These are phyloP conservation scores for Xerus inauris DNA, from an alignment of 2,113 vertebrate genomes.

Conservation along the genomic window DNA sequence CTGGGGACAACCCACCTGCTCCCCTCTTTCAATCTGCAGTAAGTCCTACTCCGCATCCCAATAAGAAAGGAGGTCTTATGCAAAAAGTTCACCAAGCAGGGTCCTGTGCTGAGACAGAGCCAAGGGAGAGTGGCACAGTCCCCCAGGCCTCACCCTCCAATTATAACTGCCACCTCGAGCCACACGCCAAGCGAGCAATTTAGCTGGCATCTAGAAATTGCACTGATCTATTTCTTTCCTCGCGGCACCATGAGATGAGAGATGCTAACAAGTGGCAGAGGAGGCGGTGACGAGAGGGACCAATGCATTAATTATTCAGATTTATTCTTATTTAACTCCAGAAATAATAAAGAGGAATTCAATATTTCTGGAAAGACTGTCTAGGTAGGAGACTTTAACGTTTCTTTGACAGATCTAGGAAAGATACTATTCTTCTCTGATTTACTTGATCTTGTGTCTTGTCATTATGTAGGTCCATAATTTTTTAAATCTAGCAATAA, in stretches of 20 bases:
- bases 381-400: conserved; percentile 61
- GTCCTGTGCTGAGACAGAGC: background rate
- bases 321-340: conserved; percentile 64
- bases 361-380: conserved; percentile 73
- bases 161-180: background rate
- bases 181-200: background rate
- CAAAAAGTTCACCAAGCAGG: background rate
- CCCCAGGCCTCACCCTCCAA: background rate
- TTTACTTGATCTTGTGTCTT: conserved; percentile 61
- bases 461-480: conserved; percentile 32
- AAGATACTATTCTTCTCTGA: conserved; percentile 44
- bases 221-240: background rate
- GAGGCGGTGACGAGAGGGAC: conserved; percentile 10
- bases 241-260: background rate
- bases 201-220: background rate
- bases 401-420: conserved; percentile 63
- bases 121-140: background rate
- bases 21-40: background rate
- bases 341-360: conserved; percentile 76
- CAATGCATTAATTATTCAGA: conserved; percentile 54
- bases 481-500: conserved; percentile 68
- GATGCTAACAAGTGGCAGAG: conserved; percentile 45
- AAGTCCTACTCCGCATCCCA: background rate
- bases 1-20: background rate
- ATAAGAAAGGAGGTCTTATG: background rate